phyloP scores from a whole-genome alignment of 2,888 invertebrate species.

The Drosophila mulleri region DNA sequence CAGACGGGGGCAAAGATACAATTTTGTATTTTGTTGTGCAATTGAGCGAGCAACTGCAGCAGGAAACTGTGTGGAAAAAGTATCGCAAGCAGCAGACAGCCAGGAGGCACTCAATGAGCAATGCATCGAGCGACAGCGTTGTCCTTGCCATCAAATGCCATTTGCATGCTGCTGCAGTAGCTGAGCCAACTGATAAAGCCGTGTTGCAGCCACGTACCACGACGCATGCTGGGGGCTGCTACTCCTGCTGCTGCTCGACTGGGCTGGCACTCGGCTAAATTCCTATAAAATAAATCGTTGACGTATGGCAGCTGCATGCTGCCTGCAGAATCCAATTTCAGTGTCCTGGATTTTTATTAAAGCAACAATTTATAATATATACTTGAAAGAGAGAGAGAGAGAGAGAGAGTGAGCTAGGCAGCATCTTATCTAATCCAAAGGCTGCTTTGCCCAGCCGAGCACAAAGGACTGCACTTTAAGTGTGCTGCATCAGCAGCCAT shows the following conservation, averaged over 20 bases:
- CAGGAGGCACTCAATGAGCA: constrained; percentile 66
- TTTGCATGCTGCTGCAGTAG: constrained; percentile 52
- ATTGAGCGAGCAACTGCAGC: constrained; percentile 78
- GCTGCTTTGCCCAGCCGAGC: constrained; percentile 24
- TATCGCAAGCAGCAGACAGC: constrained; percentile 36
- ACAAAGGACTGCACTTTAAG: constrained; percentile 56
- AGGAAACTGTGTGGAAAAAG: constrained; percentile 51
- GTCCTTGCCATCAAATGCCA: constrained; percentile 58
- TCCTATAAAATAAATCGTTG: constrained; percentile 69
- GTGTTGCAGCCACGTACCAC: constrained; percentile 33
- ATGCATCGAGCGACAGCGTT: constrained; percentile 57
- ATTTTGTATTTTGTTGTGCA: constrained; percentile 77
- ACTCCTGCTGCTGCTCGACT: not conserved
- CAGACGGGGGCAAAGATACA: constrained; percentile 40
- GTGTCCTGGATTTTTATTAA: constrained; percentile 62
- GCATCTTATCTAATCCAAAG: constrained; percentile 23
- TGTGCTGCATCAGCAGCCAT: constrained; percentile 45
- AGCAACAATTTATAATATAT: constrained; percentile 35
- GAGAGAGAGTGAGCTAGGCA: too few species aligned
- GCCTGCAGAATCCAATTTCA: constrained; percentile 71
- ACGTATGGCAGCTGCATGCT: constrained; percentile 49
- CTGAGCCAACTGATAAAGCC: constrained; percentile 53
- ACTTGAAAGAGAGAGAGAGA: not conserved
- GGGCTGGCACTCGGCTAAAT: constrained; percentile 21
- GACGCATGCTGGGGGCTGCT: not conserved